Percentiles rank a stretch among this genome's conserved stretches.
These are phyloP conservation scores for Corvus cornix DNA, from an alignment of 2,113 vertebrate genomes.

Conservation along the genomic window DNA sequence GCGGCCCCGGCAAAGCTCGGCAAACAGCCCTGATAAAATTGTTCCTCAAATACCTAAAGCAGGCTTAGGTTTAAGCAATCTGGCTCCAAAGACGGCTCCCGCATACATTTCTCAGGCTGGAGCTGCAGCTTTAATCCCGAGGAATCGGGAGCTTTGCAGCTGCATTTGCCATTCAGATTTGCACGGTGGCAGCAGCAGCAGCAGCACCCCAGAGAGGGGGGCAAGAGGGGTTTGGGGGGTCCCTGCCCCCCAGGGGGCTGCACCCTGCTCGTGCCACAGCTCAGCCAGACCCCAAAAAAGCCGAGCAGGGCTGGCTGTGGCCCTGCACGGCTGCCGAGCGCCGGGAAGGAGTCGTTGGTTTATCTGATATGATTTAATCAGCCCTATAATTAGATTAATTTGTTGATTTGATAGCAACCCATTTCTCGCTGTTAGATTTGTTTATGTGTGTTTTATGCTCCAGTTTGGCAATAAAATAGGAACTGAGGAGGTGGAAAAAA, in stretches of 20 bases:
- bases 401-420: constrained; percentile 60
- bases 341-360: neutral
- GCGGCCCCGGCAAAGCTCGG: neutral
- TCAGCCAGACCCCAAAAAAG: neutral
- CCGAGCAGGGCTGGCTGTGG: neutral
- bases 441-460: constrained; percentile 52
- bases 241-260: fast-evolving
- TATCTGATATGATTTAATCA: constrained; percentile 54
- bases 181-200: fast-evolving
- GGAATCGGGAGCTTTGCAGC: neutral
- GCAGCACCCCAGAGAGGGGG: neutral
- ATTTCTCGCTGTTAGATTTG: constrained; percentile 40
- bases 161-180: neutral
- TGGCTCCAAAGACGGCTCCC: neutral
- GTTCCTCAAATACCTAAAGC: constrained; percentile 37
- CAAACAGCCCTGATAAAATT: neutral
- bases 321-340: fast-evolving
- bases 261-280: fast-evolving
- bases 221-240: neutral
- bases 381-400: constrained; percentile 68
- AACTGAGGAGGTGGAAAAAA: constrained; percentile 23
- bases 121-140: neutral
- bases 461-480: constrained; percentile 43
- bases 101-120: neutral
- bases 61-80: constrained; percentile 28